Percentiles rank a stretch among this genome's conserved stretches.
phyloP scores from a whole-genome alignment of 2,888 invertebrate genomes.

The Clitarchus hookeri region DNA sequence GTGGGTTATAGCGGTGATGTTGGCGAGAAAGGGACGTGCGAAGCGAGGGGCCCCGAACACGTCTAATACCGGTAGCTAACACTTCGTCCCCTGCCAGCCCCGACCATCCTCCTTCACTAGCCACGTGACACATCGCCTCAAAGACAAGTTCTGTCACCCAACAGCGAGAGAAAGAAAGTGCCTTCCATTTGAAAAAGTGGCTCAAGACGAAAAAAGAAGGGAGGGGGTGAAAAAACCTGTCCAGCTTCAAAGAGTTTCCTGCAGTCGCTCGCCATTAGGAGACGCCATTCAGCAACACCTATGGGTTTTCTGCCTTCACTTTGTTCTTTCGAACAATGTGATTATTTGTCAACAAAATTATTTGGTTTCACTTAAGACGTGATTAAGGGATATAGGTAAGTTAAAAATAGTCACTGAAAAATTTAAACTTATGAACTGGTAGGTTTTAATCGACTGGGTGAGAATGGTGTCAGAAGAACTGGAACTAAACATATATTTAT shows the following conservation, averaged over 20 bases:
- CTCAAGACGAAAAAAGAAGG: not conserved
- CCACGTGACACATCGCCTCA: not conserved
- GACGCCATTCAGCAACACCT: not conserved
- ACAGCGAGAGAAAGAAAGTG: not conserved
- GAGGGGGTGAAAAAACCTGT: not conserved
- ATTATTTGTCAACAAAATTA: no score
- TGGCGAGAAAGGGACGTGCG: not conserved
- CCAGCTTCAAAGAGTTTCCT: not conserved
- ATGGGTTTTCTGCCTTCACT: not conserved
- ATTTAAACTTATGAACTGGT: no score
- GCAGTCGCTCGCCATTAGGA: not conserved
- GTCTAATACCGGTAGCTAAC: slow-evolving; percentile 2
- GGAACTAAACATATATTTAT: no score
- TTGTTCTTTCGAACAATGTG: no score
- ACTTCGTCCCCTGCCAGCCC: not conserved
- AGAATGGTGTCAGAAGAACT: no score
- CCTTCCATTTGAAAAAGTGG: not conserved
- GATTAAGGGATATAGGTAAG: no score
- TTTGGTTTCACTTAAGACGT: no score
- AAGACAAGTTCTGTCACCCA: not conserved
- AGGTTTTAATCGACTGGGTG: no score
- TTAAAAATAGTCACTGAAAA: no score
- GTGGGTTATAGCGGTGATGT: not conserved
- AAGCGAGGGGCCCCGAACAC: not conserved
- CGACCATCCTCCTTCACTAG: not conserved